These are phyloP conservation scores for Anarrhichthys ocellatus DNA, from an alignment of 2,113 vertebrate species.

Conservation along the genomic window DNA sequence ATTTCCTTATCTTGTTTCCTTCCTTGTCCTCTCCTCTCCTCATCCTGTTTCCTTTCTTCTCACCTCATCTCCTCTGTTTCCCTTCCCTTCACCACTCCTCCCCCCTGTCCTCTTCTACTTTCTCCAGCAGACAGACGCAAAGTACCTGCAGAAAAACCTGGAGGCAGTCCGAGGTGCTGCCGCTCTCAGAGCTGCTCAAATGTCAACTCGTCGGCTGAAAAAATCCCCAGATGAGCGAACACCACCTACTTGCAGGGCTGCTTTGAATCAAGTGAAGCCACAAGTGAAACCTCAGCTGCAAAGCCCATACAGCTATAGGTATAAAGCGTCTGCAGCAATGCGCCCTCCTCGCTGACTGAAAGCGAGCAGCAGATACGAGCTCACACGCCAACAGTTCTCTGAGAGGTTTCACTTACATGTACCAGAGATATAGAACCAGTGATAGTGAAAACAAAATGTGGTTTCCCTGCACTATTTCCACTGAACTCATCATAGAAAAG, in stretches of 20 bases:
- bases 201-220: slow-evolving; percentile 63
- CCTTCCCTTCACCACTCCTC: not conserved
- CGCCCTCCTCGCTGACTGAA: slow-evolving; percentile 45
- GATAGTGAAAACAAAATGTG: slow-evolving; percentile 60
- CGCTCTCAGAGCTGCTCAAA: slow-evolving; percentile 62
- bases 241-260: slow-evolving; percentile 64
- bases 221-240: slow-evolving; percentile 64
- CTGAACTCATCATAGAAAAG: slow-evolving; percentile 59
- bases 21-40: not conserved
- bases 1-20: not conserved
- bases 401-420: slow-evolving; percentile 45
- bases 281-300: slow-evolving; percentile 76
- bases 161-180: slow-evolving; percentile 30
- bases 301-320: slow-evolving; percentile 38
- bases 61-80: not conserved
- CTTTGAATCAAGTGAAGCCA: slow-evolving; percentile 74
- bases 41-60: not conserved
- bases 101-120: not conserved
- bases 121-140: slow-evolving; percentile 9
- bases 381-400: slow-evolving; percentile 28
- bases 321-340: slow-evolving; percentile 24
- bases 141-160: slow-evolving; percentile 14
- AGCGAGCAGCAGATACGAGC: slow-evolving; percentile 40
- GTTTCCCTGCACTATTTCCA: slow-evolving; percentile 70
- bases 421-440: slow-evolving; percentile 43